Evolutionary conservation across 2,113 vertebrate species (phyloP), one percentile per base, ranked within the genome.

Genomic region (Mus pahari): DNA sequence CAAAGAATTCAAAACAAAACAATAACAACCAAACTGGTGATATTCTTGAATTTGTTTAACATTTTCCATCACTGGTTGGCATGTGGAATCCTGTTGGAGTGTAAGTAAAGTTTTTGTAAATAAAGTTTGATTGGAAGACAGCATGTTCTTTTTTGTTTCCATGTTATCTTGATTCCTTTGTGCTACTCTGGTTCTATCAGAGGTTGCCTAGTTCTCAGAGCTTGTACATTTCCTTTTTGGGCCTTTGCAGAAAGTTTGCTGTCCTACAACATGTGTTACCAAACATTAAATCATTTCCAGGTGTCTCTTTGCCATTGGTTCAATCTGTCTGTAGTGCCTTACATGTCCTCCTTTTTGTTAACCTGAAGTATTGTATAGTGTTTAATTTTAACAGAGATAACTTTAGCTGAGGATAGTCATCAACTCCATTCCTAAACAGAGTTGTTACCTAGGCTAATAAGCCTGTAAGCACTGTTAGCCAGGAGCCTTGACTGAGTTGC

Each of bases 361-460:
- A 19, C 79, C 60, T 91, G 31, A 94, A 77, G 45, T 83, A 86
- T 45, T 94, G 33, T 91, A 75, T 62, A 77, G 24, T 58, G 3
- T 92, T 94, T 94, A 45, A 31, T 94, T 88, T 87, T 39, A 97
- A 58, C 50, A 81, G 22, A 89, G 45, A 14, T 93, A 82, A n/a
- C 31, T 88, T 74, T 48, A 93, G 58, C 78, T 86, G 73, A 92
- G 50, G 8, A 24, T 39, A n/a, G 39, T 89, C 39, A 75, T 64
- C 28, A 70, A 26, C 86, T 2, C 17, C 36, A 0, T 93, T 13
- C 68, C 70, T 68, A 84, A 60, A 17, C 4, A 58, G 42, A 82
- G 71, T 91, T 89, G 20, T 75, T 90, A 68, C 6, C 5, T 90
- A 55, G 48, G 68, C 48, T 87, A 45, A 60, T 87, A 45, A 60